Evolutionary conservation across 2,888 invertebrate species (phyloP).

Genomic region (Rhodophaea formosa): DNA sequence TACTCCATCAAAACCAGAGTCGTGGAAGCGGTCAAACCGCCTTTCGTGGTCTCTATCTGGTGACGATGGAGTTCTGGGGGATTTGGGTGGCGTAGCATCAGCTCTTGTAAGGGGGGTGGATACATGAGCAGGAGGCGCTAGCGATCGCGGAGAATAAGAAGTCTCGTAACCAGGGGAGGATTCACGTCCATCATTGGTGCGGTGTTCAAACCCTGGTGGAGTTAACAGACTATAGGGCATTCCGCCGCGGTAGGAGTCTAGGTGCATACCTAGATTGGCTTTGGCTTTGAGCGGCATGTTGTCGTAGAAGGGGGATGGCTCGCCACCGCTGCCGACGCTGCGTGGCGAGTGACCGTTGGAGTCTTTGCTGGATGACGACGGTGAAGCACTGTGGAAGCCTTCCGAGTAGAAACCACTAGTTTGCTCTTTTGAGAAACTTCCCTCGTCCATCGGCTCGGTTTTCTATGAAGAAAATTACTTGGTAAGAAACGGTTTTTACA

Average conservation of each 20-base stretch:
- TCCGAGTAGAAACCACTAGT: constrained; percentile 83
- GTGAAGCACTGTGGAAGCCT: constrained; percentile 81
- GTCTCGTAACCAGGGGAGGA: constrained; percentile 58
- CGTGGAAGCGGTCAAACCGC: constrained; percentile 69
- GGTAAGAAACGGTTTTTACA: background rate
- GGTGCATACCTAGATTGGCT: constrained; percentile 68
- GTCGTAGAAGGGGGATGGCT: constrained; percentile 66
- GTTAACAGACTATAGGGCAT: constrained; percentile 82
- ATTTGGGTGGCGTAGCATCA: constrained; percentile 72
- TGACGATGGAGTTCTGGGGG: constrained; percentile 61
- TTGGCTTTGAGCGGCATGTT: constrained; percentile 66
- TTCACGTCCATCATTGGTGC: constrained; percentile 55
- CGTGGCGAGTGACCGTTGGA: constrained; percentile 75
- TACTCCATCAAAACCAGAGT: constrained; percentile 74
- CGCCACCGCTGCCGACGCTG: constrained; percentile 67
- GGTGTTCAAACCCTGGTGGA: constrained; percentile 79
- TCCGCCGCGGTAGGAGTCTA: constrained; percentile 65
- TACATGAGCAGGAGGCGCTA: constrained; percentile 58
- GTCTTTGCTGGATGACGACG: constrained; percentile 79
- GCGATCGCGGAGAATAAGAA: constrained; percentile 57
- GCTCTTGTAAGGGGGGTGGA: constrained; percentile 62
- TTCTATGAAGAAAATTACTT: constrained; percentile 71
- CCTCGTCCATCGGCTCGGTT: constrained; percentile 75
- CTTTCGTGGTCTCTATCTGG: constrained; percentile 58
- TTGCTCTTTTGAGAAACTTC: constrained; percentile 77